Evolutionary conservation across 1,140 invertebrate genomes (phyloP).

Genomic region (Lycorma delicatula): DNA sequence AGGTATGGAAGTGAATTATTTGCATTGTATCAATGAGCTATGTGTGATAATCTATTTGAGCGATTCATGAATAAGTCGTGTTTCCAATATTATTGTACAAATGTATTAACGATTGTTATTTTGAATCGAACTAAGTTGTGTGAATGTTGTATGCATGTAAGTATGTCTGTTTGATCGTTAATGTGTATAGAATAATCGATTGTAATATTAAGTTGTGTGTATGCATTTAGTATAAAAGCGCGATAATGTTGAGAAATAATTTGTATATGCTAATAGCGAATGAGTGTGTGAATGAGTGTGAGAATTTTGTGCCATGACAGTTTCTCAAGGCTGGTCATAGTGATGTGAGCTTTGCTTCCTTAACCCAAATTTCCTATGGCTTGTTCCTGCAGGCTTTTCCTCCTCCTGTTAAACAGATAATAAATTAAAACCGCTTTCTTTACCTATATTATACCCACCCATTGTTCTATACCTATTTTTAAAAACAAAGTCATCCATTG

Average conservation of each 20-base stretch:
- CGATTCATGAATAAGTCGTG: conserved; percentile 20
- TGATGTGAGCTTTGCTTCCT: conserved; percentile 9
- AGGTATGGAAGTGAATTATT: conserved; percentile 26
- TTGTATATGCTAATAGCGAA: too few relatives aligned
- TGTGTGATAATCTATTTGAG: conserved; percentile 3
- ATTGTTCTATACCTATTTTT: too few relatives aligned
- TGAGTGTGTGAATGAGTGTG: conserved; percentile 9
- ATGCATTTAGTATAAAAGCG: too few relatives aligned
- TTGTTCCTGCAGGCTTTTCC: conserved; percentile 4
- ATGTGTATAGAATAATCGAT: too few relatives aligned
- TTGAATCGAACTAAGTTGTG: conserved; percentile 17
- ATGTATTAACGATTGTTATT: conserved; percentile 22
- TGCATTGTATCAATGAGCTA: conserved; percentile 29
- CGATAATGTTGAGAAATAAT: too few relatives aligned
- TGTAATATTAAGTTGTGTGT: too few relatives aligned
- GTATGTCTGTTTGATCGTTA: background rate
- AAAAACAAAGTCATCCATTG: too few relatives aligned
- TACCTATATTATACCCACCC: too few relatives aligned
- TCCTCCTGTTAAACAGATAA: too few relatives aligned
- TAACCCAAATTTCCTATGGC: conserved; percentile 1
- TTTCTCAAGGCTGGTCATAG: conserved; percentile 17
- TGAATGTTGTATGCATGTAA: background rate
- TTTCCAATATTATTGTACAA: conserved; percentile 18
- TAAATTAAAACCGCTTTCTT: too few relatives aligned
- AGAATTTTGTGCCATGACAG: conserved; percentile 19